A percentile compares a stretch with the other conserved stretches of the same genome.
Evolutionary conservation across 2,888 invertebrate species (phyloP).

Genomic region (Tyria jacobaeae): DNA sequence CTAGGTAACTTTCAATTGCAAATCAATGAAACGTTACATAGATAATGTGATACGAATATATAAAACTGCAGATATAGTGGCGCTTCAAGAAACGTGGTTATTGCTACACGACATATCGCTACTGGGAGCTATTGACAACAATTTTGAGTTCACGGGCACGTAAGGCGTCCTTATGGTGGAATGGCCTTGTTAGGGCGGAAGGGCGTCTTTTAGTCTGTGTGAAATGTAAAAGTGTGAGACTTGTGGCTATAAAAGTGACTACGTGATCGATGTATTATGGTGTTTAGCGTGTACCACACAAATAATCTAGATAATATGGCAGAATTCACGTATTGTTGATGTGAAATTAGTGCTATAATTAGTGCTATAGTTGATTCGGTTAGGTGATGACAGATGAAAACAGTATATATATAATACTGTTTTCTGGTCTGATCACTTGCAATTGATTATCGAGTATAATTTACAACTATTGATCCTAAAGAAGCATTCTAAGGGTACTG

Average conservation of each 20-base stretch:
- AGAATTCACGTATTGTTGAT: not conserved
- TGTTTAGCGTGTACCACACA: not conserved
- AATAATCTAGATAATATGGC: not conserved
- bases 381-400: too few relatives aligned
- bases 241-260: not conserved
- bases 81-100: constrained; percentile 5
- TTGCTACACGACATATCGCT: not conserved
- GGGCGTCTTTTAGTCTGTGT: not conserved
- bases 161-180: not conserved
- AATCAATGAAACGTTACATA: not conserved
- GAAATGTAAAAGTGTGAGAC: not conserved
- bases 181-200: not conserved
- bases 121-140: not conserved
- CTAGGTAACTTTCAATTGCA: not conserved
- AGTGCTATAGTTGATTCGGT: too few relatives aligned
- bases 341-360: too few relatives aligned
- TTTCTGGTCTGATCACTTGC: too few relatives aligned
- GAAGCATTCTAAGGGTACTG: too few relatives aligned
- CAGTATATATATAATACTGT: not conserved
- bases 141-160: not conserved
- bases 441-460: too few relatives aligned
- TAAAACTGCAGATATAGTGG: not conserved
- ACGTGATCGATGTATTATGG: not conserved
- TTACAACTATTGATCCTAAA: too few relatives aligned
- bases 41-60: not conserved